phyloP scores from a whole-genome alignment of 2,888 invertebrate genomes.

The Trisateles emortualis region DNA sequence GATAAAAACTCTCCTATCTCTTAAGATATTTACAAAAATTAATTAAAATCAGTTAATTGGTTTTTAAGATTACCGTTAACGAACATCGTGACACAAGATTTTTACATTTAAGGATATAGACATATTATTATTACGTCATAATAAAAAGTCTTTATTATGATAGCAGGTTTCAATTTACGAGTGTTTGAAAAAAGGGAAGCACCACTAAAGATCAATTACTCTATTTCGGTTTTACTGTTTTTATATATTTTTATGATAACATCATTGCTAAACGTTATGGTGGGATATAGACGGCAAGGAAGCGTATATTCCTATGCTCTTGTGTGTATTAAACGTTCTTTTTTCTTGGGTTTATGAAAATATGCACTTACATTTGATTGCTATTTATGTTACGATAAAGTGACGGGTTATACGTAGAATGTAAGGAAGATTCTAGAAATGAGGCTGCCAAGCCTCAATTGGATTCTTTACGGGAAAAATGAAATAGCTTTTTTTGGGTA shows the following conservation, averaged over 20 bases:
- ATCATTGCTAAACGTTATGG: conserved; percentile 7
- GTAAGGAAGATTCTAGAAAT: background rate
- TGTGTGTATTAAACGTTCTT: conserved; percentile 16
- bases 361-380: conserved; percentile 19
- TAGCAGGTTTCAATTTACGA: conserved; percentile 46
- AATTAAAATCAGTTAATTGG: too few relatives aligned
- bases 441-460: background rate
- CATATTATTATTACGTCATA: conserved; percentile 47
- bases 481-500: background rate
- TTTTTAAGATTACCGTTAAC: too few relatives aligned
- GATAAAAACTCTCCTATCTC: too few relatives aligned
- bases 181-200: conserved; percentile 41
- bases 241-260: conserved; percentile 24
- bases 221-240: conserved; percentile 27
- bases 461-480: background rate
- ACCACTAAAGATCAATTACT: conserved; percentile 45
- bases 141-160: conserved; percentile 51
- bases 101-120: conserved; percentile 44
- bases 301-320: conserved; percentile 4
- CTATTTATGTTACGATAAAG: conserved; percentile 14
- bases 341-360: conserved; percentile 16
- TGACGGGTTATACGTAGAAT: conserved; percentile 1
- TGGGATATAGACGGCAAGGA: conserved; percentile 4
- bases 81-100: too few relatives aligned
- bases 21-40: too few relatives aligned